Base-by-base conservation (phyloP, 2,113 vertebrate species). In the Zapus hudsonius region DNA sequence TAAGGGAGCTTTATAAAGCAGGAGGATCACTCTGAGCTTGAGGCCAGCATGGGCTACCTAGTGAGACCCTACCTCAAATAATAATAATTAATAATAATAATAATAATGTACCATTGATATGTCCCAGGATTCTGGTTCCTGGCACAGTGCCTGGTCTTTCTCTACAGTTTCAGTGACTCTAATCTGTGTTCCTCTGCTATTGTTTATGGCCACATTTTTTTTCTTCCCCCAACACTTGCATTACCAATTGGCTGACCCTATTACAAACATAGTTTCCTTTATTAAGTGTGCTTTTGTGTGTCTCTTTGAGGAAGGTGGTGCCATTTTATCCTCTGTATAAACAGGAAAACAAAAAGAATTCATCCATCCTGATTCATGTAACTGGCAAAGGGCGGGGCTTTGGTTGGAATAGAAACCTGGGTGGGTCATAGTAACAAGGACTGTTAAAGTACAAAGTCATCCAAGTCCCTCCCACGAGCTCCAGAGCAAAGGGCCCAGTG, bases 321-420 rank as follows among this genome's bases (percentile, higher is more conserved):
- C 69, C 27, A 47, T 52, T 78, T 69, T n/a, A 64, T 22, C 63
- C 33, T 38, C 55, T 72, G 83, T 44, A 40, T 29, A 78, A 31
- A 59, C 0, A 66, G 73, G 69, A 90, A 55, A 82, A 70, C 1
- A n/a, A 23, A 38, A 69, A 70, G 20, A 27, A 70, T 33, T 44
- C 44, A 55, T 59, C 23, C 52, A 72, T 82, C 67, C 16, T 20
- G 82, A 22, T 33, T 33, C 59, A 29, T 44, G n/a, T 12, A 42
- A 84, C 55, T 67, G 89, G 66, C 84, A 74, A 47, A 90, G 87
- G 87, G 91, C 17, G 69, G 44, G 84, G 83, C 75, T 82, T 75
- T 17, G 1, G 9, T 33, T 69, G 47, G 25, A 59, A 85, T 3
- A 55, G 66, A 42, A 79, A 55, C 7, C 29, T 17, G 42, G 20